Conservation (phyloP, 2,113 vertebrate genomes). For the Cebus imitator region DNA sequence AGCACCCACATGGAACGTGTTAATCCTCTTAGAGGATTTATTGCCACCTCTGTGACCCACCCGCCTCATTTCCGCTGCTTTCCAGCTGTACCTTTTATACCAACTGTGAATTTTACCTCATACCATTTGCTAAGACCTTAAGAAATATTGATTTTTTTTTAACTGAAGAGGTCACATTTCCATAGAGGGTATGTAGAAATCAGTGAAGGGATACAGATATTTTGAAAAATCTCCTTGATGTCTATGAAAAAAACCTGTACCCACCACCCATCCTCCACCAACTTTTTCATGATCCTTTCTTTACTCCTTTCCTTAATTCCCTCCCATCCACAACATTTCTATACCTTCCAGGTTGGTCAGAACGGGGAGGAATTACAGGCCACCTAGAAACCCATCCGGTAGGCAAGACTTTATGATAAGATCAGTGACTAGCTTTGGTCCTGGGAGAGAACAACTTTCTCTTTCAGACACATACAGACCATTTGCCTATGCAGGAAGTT, state of each 20-base stretch:
- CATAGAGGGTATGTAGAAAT: not conserved
- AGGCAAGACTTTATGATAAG: not conserved
- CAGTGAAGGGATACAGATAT: not conserved
- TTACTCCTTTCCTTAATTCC: not conserved
- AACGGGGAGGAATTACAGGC: not conserved
- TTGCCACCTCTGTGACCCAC: not conserved
- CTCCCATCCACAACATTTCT: not conserved
- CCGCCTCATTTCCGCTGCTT: not conserved
- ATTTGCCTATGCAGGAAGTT: not conserved
- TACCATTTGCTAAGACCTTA: not conserved
- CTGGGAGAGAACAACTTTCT: not conserved
- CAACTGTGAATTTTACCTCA: not conserved
- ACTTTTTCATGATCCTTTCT: not conserved
- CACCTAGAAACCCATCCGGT: not conserved
- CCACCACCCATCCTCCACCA: not conserved
- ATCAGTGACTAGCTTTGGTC: not conserved
- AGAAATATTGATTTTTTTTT: slow-evolving; percentile 3
- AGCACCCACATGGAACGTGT: not conserved
- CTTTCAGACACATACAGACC: not conserved
- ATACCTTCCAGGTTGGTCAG: not conserved
- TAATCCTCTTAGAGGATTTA: not conserved
- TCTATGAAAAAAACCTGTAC: not conserved
- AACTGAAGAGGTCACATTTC: not conserved
- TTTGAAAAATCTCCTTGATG: not conserved
- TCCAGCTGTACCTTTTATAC: not conserved